These are phyloP conservation scores for Romanogobio albipinnatus DNA, from an alignment of 2,113 vertebrate species.

Conservation along the genomic window DNA sequence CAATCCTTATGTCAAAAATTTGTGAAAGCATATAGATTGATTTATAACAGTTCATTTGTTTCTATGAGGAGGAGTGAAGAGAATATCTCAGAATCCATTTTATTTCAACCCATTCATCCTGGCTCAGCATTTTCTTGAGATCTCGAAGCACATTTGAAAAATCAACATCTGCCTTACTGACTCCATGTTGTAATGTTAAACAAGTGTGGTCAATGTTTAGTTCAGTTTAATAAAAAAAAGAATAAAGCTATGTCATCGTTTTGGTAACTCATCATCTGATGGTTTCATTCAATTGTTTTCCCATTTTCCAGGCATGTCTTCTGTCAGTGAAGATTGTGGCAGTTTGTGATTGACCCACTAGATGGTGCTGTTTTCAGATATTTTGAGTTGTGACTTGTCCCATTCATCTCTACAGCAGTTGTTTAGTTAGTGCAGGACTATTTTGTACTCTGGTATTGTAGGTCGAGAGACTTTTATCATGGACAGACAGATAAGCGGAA, in stretches of 20 bases:
- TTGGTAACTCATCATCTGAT: not conserved
- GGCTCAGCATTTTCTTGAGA: slow-evolving; percentile 72
- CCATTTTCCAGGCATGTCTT: not conserved
- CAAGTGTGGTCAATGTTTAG: not conserved
- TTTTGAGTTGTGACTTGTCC: not conserved
- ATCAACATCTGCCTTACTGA: not conserved
- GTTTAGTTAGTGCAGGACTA: not conserved
- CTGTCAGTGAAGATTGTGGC: not conserved
- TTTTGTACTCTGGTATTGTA: not conserved
- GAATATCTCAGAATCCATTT: slow-evolving; percentile 55
- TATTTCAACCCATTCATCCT: slow-evolving; percentile 56
- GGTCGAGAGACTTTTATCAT: not conserved
- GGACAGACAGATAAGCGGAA: not conserved
- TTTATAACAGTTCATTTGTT: not conserved
- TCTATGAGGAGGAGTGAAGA: slow-evolving; percentile 1
- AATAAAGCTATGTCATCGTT: not conserved
- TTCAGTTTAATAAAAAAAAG: not conserved
- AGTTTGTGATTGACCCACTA: slow-evolving; percentile 60
- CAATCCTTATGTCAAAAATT: not conserved
- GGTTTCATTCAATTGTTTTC: not conserved
- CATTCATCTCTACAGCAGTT: not conserved
- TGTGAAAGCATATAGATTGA: not conserved
- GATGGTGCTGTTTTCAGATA: slow-evolving; percentile 63
- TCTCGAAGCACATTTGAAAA: not conserved
- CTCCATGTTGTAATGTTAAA: not conserved